These are phyloP conservation scores for Tetragnatha versicolor DNA, from an alignment of 1,140 invertebrate species.

Conservation along the genomic window DNA sequence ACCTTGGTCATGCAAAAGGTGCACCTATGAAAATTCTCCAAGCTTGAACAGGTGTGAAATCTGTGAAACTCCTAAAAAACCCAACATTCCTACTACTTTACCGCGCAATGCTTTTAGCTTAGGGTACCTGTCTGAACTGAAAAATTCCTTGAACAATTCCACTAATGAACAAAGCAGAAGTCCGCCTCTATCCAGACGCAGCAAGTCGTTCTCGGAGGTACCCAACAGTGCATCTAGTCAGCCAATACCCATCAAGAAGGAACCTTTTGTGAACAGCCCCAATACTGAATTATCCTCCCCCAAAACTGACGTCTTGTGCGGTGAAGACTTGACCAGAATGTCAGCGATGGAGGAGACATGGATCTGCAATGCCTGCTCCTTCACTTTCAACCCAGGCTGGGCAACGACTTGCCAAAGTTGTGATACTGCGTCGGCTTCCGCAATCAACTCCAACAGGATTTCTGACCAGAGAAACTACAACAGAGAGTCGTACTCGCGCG, in stretches of 20 bases:
- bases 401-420: constrained; percentile 81
- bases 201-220: constrained; percentile 55
- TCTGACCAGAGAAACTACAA: constrained; percentile 15
- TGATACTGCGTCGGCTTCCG: constrained; percentile 68
- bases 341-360: constrained; percentile 65
- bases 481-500: background rate
- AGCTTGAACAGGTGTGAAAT: constrained; percentile 70
- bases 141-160: constrained; percentile 44
- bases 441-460: constrained; percentile 31
- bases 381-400: constrained; percentile 84
- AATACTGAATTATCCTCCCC: constrained; percentile 48
- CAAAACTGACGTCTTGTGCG: constrained; percentile 42
- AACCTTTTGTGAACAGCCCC: constrained; percentile 21
- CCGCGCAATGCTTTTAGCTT: constrained; percentile 58
- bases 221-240: constrained; percentile 14
- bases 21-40: constrained; percentile 69
- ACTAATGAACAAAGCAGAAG: constrained; percentile 21
- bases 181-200: constrained; percentile 41
- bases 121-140: constrained; percentile 53
- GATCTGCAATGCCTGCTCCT: constrained; percentile 86
- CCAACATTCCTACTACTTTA: constrained; percentile 60
- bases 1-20: constrained; percentile 70
- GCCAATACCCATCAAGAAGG: constrained; percentile 32
- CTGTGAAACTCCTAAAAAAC: constrained; percentile 68
- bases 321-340: constrained; percentile 42